These are phyloP conservation scores for Lycocorax pyrrhopterus DNA, from an alignment of 2,113 vertebrate species.

Conservation along the genomic window DNA sequence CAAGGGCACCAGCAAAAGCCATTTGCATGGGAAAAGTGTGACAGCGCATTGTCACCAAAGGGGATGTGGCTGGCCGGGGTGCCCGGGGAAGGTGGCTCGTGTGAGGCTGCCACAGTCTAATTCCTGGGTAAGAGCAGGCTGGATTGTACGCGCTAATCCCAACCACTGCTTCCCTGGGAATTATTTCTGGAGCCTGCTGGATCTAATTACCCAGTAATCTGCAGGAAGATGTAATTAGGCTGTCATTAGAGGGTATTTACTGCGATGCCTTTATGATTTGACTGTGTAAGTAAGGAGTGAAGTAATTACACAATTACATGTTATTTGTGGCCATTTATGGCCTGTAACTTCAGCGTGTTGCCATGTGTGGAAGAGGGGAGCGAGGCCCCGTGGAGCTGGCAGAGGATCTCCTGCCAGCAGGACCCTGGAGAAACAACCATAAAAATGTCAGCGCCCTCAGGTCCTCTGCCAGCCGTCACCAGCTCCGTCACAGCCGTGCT, in stretches of 20 bases:
- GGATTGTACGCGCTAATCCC: constrained; percentile 46
- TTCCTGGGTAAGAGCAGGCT: neutral
- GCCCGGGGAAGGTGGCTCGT: neutral
- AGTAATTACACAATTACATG: constrained; percentile 57
- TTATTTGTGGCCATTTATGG: constrained; percentile 60
- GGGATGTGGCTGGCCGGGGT: rapidly evolving
- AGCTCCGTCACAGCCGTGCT: neutral
- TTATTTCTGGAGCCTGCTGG: constrained; percentile 68
- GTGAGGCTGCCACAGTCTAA: neutral
- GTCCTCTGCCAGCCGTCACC: rapidly evolving
- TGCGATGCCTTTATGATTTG: constrained; percentile 61
- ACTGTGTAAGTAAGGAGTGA: constrained; percentile 58
- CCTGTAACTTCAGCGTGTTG: constrained; percentile 38
- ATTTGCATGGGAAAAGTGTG: neutral
- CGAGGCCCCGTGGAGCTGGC: rapidly evolving
- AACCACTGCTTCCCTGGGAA: constrained; percentile 54
- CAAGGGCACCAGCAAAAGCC: neutral
- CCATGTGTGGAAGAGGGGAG: constrained; percentile 5
- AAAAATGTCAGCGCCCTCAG: neutral
- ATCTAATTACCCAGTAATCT: constrained; percentile 69
- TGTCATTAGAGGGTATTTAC: constrained; percentile 65
- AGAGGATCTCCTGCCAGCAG: neutral
- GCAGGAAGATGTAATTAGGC: constrained; percentile 70
- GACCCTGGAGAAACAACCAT: neutral
- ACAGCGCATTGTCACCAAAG: rapidly evolving